Conservation (phyloP, 2,888 invertebrate species). For the Seira ritae region DNA sequence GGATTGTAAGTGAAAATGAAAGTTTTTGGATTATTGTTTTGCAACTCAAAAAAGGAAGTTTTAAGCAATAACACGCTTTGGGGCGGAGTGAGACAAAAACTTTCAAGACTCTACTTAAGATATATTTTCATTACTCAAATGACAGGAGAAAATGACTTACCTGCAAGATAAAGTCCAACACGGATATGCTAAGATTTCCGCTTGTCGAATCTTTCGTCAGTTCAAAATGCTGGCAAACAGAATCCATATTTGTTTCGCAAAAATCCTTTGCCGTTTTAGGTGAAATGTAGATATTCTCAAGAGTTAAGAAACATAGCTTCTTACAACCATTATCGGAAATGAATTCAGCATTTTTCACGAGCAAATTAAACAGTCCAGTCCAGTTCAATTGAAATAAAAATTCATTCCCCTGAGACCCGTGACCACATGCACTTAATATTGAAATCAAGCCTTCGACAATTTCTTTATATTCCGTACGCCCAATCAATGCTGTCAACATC, state of each 20-base stretch:
- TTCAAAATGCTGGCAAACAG: constrained; percentile 51
- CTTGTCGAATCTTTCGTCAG: constrained; percentile 9
- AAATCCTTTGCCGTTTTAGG: constrained; percentile 64
- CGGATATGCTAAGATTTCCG: constrained; percentile 33
- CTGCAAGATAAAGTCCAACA: constrained; percentile 62
- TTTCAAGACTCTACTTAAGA: too few relatives aligned
- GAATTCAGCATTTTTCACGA: constrained; percentile 23
- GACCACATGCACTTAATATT: constrained; percentile 59
- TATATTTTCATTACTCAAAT: too few relatives aligned
- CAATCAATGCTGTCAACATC: constrained; percentile 40
- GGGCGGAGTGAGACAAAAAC: too few relatives aligned
- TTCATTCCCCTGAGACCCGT: constrained; percentile 63
- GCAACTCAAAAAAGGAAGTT: background rate
- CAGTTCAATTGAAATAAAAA: constrained; percentile 68
- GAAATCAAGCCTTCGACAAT: constrained; percentile 32
- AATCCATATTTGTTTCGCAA: constrained; percentile 49
- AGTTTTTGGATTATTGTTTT: background rate
- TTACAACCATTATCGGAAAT: constrained; percentile 32
- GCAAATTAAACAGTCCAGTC: constrained; percentile 58
- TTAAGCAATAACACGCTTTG: background rate
- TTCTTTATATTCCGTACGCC: constrained; percentile 23
- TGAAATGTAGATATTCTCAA: constrained; percentile 70
- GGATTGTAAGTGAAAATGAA: constrained; percentile 8
- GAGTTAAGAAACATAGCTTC: constrained; percentile 44
- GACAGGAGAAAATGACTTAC: constrained; percentile 45